Evolutionary conservation across 2,888 invertebrate species (phyloP).

Genomic region (Trachelus troglodyta): DNA sequence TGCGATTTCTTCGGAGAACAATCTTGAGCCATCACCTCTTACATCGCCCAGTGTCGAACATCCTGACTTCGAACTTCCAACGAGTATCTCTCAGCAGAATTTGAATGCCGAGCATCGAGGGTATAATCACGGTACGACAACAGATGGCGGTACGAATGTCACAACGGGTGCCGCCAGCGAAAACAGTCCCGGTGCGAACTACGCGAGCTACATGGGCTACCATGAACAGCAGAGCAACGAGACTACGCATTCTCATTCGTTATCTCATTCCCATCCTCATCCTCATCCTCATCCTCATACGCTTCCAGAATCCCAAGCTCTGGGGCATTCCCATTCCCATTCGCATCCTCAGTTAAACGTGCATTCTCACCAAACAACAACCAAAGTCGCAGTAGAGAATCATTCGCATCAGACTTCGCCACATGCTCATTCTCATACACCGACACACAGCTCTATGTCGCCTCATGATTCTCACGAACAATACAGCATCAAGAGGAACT

Average conservation of each 20-base stretch:
- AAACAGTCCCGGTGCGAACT: constrained; percentile 54
- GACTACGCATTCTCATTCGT: constrained; percentile 47
- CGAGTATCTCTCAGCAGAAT: constrained; percentile 68
- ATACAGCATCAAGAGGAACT: constrained; percentile 57
- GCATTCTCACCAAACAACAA: background rate
- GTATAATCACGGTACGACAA: constrained; percentile 56
- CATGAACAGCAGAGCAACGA: constrained; percentile 54
- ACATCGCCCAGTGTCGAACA: constrained; percentile 77
- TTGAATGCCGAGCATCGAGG: constrained; percentile 65
- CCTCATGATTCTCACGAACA: constrained; percentile 60
- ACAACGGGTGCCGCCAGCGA: constrained; percentile 47
- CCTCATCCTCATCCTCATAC: constrained; percentile 47
- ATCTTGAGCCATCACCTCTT: constrained; percentile 74
- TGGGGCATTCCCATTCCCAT: constrained; percentile 56
- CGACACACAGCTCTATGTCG: constrained; percentile 61
- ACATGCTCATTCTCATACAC: constrained; percentile 59
- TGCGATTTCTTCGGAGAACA: constrained; percentile 78
- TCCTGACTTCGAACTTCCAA: constrained; percentile 81
- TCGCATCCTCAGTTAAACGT: constrained; percentile 35
- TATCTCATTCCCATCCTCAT: background rate
- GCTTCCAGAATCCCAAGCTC: constrained; percentile 54
- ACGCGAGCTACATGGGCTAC: constrained; percentile 59
- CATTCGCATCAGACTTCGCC: constrained; percentile 63
- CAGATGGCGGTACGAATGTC: constrained; percentile 53
- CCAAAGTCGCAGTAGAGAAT: background rate